Base-by-base conservation (phyloP, 1,140 invertebrate species). In the Aricia agestis region DNA sequence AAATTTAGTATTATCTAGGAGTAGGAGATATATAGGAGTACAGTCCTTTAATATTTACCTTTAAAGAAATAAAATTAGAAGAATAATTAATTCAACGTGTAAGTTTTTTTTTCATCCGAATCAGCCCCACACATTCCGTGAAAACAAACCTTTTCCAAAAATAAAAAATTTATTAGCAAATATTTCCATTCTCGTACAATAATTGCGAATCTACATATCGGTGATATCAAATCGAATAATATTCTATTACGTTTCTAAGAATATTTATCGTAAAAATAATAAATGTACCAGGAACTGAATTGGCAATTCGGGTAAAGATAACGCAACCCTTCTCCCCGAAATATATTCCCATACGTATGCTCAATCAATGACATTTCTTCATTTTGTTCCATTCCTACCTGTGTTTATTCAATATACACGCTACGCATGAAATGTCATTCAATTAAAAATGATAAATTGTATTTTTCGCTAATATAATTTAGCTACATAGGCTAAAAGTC, bases 271-370 rank as follows among this genome's bases (percentile, higher is more conserved):
- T 63, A 63, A 19, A 59, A 63, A 63, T 63, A 63, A 63, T 63
- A 63, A 52, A 52, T 9, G 45, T 63, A 63, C 59, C 17, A 19
- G 70, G 67, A 78, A 87, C 78, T 66, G 82, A 84, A 87, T 85
- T 84, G 85, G 79, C 81, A 83, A 87, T 87, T 85, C 77, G 73
- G 75, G 77, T 77, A 77, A 76, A 81, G 80, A 83, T 79, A 74
- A 82, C 79, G 82, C 78, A 72, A 68, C 78, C 75, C 72, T 73
- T 80, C 76, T 78, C 78, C 76, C 45, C 45, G 45, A 52, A 89
- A 92, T 90, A 84, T 90, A 92, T 92, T 92, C 91, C 89, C 90
- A 80, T 77, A 84, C 87, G 88, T 86, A 90, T 87, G 86, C 85
- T 89, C 89, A 90, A 92, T 92, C 89, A 91, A 90, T 86, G 89